Conservation (phyloP, 2,113 vertebrate species). For the Perognathus longimembris region DNA sequence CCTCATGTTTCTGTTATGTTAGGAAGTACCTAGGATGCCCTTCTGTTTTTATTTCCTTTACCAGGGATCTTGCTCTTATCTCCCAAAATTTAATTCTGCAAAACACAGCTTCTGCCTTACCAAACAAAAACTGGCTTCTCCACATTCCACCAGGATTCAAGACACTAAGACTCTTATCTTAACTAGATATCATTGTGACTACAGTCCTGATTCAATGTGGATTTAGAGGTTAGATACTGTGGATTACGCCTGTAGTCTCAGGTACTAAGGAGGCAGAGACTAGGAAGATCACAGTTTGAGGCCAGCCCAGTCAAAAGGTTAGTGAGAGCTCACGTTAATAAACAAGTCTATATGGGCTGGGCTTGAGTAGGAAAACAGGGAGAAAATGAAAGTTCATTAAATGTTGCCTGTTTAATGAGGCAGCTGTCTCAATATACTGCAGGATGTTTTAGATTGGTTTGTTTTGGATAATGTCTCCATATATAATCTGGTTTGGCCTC, state of each 20-base stretch:
- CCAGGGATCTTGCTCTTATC: not conserved
- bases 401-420: not conserved
- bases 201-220: not conserved
- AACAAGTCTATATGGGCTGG: not conserved
- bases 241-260: too few relatives aligned
- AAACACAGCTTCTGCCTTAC: not conserved
- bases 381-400: not conserved
- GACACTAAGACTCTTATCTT: not conserved
- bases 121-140: constrained; percentile 15
- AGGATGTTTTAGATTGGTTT: not conserved
- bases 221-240: not conserved
- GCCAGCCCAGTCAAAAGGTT: too few relatives aligned
- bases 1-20: constrained; percentile 42
- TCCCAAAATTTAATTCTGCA: constrained; percentile 19
- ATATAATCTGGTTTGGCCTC: not conserved
- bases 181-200: not conserved
- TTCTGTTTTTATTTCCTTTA: not conserved
- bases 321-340: too few relatives aligned
- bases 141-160: not conserved
- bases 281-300: too few relatives aligned
- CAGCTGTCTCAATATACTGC: not conserved
- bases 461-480: not conserved
- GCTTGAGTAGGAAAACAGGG: not conserved
- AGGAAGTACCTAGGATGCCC: not conserved
- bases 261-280: too few relatives aligned